Evolutionary conservation across 2,888 invertebrate genomes (phyloP).

Genomic region (Microctonus brassicae): DNA sequence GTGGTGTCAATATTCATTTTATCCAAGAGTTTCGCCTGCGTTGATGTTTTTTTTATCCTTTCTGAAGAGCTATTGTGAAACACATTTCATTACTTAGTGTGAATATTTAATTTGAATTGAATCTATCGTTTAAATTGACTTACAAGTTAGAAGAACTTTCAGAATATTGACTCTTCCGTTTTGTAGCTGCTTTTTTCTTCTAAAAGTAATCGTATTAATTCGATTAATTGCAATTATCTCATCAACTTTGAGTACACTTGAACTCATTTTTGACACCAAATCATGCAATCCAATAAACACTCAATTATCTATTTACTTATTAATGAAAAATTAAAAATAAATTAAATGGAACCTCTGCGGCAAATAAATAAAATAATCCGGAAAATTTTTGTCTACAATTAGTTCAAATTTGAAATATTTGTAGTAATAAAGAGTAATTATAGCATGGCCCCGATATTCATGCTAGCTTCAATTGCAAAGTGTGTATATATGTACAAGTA

Average conservation of each 20-base stretch:
- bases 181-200: constrained; percentile 73
- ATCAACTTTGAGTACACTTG: too few species aligned
- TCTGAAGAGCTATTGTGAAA: constrained; percentile 57
- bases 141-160: constrained; percentile 74
- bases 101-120: constrained; percentile 9
- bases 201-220: constrained; percentile 57
- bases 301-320: neutral
- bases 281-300: constrained; percentile 58
- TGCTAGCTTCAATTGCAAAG: neutral
- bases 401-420: neutral
- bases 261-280: constrained; percentile 53
- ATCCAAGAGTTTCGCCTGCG: constrained; percentile 55
- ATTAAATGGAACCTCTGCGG: constrained; percentile 32
- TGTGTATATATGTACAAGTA: neutral
- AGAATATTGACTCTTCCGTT: constrained; percentile 73
- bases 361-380: constrained; percentile 21
- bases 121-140: constrained; percentile 29
- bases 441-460: constrained; percentile 7
- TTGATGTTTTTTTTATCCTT: constrained; percentile 57
- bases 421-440: neutral
- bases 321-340: neutral
- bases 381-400: constrained; percentile 22
- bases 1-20: constrained; percentile 46
- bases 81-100: neutral
- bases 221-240: neutral